Conservation (phyloP, 1,140 invertebrate genomes). For the Zaprionus davidi region DNA sequence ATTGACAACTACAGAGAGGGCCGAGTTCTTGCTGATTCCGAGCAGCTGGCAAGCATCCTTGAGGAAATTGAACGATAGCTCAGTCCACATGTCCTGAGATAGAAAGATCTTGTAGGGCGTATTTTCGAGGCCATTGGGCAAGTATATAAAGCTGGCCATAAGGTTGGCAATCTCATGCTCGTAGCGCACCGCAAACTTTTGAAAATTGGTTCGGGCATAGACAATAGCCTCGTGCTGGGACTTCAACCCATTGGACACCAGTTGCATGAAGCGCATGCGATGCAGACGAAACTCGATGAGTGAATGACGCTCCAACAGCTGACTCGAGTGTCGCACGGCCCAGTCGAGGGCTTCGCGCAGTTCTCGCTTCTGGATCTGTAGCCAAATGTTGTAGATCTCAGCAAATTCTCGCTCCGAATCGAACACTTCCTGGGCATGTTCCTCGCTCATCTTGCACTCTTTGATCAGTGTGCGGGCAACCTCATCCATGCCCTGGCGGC, state of each 20-base stretch:
- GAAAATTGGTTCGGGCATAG: conserved; percentile 94
- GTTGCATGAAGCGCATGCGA: conserved; percentile 85
- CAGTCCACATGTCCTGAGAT: conserved; percentile 91
- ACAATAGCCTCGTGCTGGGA: conserved; percentile 88
- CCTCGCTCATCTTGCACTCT: conserved; percentile 90
- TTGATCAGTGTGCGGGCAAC: conserved; percentile 93
- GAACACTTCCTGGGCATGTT: conserved; percentile 85
- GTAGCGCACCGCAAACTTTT: conserved; percentile 91
- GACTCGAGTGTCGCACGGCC: conserved; percentile 88
- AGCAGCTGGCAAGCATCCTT: conserved; percentile 96
- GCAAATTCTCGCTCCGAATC: conserved; percentile 91
- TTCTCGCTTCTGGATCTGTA: conserved; percentile 91
- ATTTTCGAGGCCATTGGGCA: conserved; percentile 90
- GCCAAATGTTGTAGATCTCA: conserved; percentile 93
- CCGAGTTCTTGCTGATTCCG: conserved; percentile 93
- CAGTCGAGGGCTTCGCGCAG: conserved; percentile 92
- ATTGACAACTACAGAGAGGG: conserved; percentile 90
- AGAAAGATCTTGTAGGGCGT: conserved; percentile 93
- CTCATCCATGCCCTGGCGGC: conserved; percentile 95
- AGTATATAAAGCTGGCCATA: conserved; percentile 94
- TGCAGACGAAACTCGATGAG: conserved; percentile 95
- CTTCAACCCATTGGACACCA: conserved; percentile 70
- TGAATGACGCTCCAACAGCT: conserved; percentile 88
- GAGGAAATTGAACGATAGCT: conserved; percentile 95
- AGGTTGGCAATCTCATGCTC: conserved; percentile 94